phyloP scores from a whole-genome alignment of 2,797 vertebrate genomes.

The Mormyrops boulengeri region DNA sequence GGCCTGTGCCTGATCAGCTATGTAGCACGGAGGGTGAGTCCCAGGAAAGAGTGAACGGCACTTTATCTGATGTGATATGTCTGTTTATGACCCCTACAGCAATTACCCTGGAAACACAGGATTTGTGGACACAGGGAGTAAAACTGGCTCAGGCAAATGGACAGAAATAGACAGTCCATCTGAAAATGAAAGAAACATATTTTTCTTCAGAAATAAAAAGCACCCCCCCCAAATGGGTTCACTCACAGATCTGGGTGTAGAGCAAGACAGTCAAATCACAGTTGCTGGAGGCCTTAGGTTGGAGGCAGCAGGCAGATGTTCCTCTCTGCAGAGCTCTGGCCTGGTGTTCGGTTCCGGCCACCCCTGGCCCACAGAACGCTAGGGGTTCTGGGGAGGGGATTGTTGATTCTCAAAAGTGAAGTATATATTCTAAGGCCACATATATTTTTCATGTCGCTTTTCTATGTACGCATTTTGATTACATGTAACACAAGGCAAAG shows the following conservation, averaged over 20 bases:
- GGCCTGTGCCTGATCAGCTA: conserved; percentile 9
- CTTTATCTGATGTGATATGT: not conserved
- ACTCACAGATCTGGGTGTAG: not conserved
- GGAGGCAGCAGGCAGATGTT: not conserved
- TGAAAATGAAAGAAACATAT: not conserved
- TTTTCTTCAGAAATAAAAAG: not conserved
- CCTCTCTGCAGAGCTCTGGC: too few relatives aligned
- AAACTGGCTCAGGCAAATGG: not conserved
- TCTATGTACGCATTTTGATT: not conserved
- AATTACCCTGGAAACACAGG: not conserved
- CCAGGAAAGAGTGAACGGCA: too few relatives aligned
- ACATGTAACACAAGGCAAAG: not conserved
- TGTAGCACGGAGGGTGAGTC: not conserved
- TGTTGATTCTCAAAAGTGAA: not conserved
- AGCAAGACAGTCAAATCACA: not conserved
- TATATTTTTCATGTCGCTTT: not conserved
- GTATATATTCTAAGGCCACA: not conserved
- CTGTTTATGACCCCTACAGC: not conserved
- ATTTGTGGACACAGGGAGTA: not conserved
- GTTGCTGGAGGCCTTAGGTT: not conserved
- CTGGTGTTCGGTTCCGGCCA: too few relatives aligned
- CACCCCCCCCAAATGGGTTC: too few relatives aligned
- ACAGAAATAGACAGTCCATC: not conserved
- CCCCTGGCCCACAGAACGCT: not conserved
- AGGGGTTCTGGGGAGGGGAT: not conserved